Percentiles rank a stretch among this genome's conserved stretches.
phyloP scores from a whole-genome alignment of 1,140 invertebrate species.

The Oncopeltus fasciatus region DNA sequence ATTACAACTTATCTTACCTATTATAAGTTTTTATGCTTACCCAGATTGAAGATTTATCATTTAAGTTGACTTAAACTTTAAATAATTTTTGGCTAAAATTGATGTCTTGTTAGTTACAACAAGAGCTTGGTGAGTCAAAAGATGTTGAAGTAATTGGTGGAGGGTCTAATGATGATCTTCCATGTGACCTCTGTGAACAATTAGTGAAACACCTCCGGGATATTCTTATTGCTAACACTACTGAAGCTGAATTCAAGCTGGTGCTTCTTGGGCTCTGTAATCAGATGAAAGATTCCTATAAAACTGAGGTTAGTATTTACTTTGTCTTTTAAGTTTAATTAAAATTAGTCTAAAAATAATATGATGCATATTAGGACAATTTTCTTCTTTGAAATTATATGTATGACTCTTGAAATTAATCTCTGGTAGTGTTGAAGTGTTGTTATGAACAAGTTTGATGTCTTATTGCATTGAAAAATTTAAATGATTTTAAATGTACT shows the following conservation, averaged over 20 bases:
- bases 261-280: conserved; percentile 44
- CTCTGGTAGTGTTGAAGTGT: not conserved
- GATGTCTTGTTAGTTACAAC: too few species aligned
- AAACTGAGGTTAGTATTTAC: conserved; percentile 29
- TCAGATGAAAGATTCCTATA: conserved; percentile 18
- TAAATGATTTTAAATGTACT: not conserved
- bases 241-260: conserved; percentile 61
- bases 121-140: too few species aligned
- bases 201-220: conserved; percentile 62
- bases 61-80: too few species aligned
- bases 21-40: too few species aligned
- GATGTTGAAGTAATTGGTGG: not conserved
- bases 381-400: not conserved
- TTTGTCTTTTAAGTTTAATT: not conserved
- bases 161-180: conserved; percentile 42
- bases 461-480: not conserved
- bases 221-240: conserved; percentile 69
- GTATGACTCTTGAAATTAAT: too few species aligned
- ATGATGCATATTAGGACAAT: not conserved
- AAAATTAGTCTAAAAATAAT: too few species aligned
- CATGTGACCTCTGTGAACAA: conserved; percentile 73
- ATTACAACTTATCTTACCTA: too few species aligned
- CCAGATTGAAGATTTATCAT: too few species aligned
- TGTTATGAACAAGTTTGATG: not conserved
- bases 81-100: too few species aligned